These are phyloP conservation scores for Tupaia chinensis DNA, from an alignment of 2,113 vertebrate genomes.

Conservation along the genomic window DNA sequence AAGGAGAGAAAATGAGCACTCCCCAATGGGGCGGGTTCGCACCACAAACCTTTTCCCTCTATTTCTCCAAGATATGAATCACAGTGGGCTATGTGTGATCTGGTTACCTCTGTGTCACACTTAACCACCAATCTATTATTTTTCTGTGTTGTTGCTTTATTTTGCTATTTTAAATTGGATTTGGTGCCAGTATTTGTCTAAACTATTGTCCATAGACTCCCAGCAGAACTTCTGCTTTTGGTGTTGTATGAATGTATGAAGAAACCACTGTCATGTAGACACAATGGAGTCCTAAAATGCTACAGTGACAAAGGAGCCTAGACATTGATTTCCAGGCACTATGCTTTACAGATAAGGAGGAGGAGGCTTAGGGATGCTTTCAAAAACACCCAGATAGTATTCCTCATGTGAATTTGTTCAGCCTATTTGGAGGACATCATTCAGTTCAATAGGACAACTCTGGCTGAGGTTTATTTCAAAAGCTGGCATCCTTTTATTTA, in stretches of 20 bases:
- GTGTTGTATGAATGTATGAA: neutral
- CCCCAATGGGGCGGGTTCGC: no score
- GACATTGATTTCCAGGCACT: neutral
- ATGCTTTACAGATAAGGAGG: neutral
- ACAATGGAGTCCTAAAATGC: neutral
- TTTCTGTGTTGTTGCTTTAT: neutral
- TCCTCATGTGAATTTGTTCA: neutral
- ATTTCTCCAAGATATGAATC: no score
- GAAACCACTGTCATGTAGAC: neutral
- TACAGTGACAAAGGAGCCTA: neutral
- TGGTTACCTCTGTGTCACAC: no score
- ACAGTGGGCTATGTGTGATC: no score
- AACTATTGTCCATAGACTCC: neutral
- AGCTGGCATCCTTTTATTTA: neutral
- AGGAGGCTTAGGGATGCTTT: neutral
- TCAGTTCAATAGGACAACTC: neutral
- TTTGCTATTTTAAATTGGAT: neutral
- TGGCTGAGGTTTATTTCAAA: neutral
- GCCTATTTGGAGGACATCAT: neutral
- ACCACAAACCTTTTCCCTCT: no score
- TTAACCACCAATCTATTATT: no score
- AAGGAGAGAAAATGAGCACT: no score
- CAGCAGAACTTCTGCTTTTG: neutral
- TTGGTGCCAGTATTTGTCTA: neutral
- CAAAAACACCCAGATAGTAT: neutral